Conservation (phyloP, 2,888 invertebrate genomes). For the Furcula furcula region DNA sequence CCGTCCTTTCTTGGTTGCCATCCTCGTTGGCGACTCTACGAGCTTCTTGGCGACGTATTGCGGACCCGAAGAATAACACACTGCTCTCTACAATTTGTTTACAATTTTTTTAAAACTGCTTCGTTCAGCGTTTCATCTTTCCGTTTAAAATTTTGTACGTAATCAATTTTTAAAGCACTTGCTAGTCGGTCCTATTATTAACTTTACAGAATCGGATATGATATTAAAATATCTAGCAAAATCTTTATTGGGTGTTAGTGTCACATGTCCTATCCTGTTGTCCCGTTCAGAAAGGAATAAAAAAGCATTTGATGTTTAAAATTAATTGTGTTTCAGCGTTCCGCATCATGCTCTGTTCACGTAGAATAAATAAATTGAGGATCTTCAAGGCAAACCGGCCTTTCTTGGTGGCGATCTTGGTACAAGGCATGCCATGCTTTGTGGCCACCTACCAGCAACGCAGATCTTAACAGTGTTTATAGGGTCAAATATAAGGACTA, state of each 20-base stretch:
- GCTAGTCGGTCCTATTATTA: too few relatives aligned
- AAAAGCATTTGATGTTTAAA: neutral
- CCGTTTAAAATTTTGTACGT: too few relatives aligned
- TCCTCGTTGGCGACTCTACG: slow-evolving; percentile 38
- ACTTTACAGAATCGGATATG: too few relatives aligned
- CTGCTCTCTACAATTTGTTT: neutral
- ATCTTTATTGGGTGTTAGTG: neutral
- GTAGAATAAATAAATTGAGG: slow-evolving; percentile 12
- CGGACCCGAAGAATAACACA: slow-evolving; percentile 21
- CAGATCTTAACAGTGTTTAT: neutral
- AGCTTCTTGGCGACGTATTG: slow-evolving; percentile 49
- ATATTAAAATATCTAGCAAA: neutral
- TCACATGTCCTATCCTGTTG: neutral
- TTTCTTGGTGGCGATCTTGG: slow-evolving; percentile 33
- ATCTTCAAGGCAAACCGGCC: slow-evolving; percentile 41
- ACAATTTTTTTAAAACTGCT: too few relatives aligned
- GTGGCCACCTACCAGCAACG: slow-evolving; percentile 7
- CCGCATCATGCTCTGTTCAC: neutral
- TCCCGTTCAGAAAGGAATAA: neutral
- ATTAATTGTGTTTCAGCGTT: slow-evolving; percentile 1
- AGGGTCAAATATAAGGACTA: too few relatives aligned
- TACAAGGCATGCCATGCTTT: slow-evolving; percentile 26
- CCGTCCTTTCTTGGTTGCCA: slow-evolving; percentile 52
- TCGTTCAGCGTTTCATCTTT: too few relatives aligned
- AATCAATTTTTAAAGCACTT: too few relatives aligned